Evolutionary conservation across 2,797 vertebrate species (phyloP), one percentile per base, ranked within the genome.

Genomic region (Crax fasciolata): DNA sequence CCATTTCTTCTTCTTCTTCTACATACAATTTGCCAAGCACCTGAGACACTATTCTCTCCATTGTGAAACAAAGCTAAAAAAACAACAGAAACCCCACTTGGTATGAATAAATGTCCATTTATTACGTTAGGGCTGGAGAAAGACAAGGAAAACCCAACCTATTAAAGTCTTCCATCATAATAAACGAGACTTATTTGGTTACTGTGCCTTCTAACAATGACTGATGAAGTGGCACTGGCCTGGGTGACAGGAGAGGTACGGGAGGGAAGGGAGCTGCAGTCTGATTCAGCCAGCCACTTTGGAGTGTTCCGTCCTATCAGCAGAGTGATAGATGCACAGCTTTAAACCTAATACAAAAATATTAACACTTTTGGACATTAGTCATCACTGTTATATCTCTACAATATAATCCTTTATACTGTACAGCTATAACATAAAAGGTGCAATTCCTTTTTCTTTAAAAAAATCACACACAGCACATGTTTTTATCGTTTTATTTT

Each of bases 401-500:
- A 98, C 98, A 98, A 98, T 98, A 98, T 98, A 98, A 97, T 97
- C 92, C 96, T 98, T 98, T 98, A 98, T 98, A 98, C 98, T 98
- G 98, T 98, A 98, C 97, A 98, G 98, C 95, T 98, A 98, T 98
- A 98, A 98, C 98, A 90, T 98, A 98, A 98, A 98, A 98, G 97
- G 98, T 98, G 98, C 98, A 98, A 97, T 98, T 98, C 93, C 97
- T 97, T 97, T 96, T 95, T 94, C 76, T 91, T 97, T 97, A 92
- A 96, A 98, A 98, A 98, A 98, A 98, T 97, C 98, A 98, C 98
- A 98, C 98, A 95, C 97, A 96, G 98, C 98, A 98, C 98, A 97
- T 98, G 96, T 98, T 99, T 99, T 99, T 99, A 99, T 98, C 96
- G 79, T 98, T 99, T 99, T 99, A 99, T 99, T 99, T 96, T 99